Base-by-base conservation (phyloP, 2,797 vertebrate genomes). In the Gorsachius magnificus region DNA sequence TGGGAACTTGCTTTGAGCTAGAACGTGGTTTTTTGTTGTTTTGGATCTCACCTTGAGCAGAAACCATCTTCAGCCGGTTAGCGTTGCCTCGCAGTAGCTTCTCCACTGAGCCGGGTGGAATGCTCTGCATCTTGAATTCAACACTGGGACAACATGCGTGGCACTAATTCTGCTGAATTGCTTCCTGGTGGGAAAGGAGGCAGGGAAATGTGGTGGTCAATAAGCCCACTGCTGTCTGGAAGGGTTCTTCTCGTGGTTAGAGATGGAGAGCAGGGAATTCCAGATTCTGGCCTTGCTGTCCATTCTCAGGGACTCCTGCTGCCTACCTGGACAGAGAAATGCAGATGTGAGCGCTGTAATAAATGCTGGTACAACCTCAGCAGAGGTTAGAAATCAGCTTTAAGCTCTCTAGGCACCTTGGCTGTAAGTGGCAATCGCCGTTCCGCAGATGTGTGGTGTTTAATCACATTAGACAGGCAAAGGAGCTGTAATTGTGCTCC, bases 381-480 rank as follows among this genome's bases (percentile, higher is more conserved):
- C 83, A 18, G 41, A 33, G 28, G 48, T 29, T 21, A 12, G 54
- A 10, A 14, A 41, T 11, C 16, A 1, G 33, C 48, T 56, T 7
- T 24, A 7, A 22, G 60, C 53, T 11, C 65, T 33, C 15, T 2
- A 4, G 45, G 51, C 29, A 29, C 51, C 43, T 24, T 20, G 50
- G 24, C 0, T 17, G 4, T 9, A 11, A 64, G 1, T 3, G 16
- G 81, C 1, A 1, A 7, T 5, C 3, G n/a, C 66, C 22, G 53
- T 7, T 0, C n/a, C 17, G 66, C 53, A 22, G 18, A 17, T 13
- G 3, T 2, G 46, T 1, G 28, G 26, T 1, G 15, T 4, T 45
- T 10, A 8, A 2, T 22, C 17, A 1, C 0, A 2, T 2, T 8
- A 28, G 65, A 5, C 5, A 5, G n/a, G 2, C 4, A 3, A 28